These are phyloP conservation scores for Chloroclystis v-ata DNA, from an alignment of 2,888 invertebrate species.

Conservation along the genomic window DNA sequence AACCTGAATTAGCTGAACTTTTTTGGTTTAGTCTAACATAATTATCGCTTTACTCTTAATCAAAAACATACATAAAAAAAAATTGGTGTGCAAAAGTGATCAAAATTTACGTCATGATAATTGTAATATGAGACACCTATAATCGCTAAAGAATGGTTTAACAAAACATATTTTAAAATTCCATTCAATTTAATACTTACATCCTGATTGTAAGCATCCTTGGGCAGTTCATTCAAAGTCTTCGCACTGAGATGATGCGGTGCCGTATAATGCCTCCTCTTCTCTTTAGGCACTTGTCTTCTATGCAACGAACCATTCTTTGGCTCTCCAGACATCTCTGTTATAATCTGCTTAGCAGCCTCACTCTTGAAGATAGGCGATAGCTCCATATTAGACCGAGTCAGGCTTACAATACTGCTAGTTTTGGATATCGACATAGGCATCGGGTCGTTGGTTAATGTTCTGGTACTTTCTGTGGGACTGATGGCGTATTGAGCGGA, in stretches of 20 bases:
- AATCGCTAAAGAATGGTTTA: too few relatives aligned
- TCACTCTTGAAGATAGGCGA: constrained; percentile 92
- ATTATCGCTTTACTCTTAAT: too few relatives aligned
- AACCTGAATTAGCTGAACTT: too few relatives aligned
- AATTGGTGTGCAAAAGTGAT: too few relatives aligned
- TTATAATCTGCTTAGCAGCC: constrained; percentile 90
- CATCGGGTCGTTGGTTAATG: constrained; percentile 67
- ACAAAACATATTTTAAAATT: too few relatives aligned
- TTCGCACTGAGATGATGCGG: constrained; percentile 83
- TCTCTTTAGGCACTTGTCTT: constrained; percentile 87
- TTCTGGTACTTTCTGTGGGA: constrained; percentile 66
- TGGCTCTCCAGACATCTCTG: constrained; percentile 84
- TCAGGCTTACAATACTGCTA: constrained; percentile 67
- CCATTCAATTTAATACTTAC: too few relatives aligned
- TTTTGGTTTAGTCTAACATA: too few relatives aligned
- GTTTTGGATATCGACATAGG: constrained; percentile 61
- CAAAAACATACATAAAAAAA: too few relatives aligned
- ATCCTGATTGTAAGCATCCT: constrained; percentile 64
- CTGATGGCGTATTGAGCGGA: constrained; percentile 70
- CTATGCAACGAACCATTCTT: constrained; percentile 79
- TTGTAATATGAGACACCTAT: too few relatives aligned
- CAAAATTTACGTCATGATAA: too few relatives aligned
- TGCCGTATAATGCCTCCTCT: constrained; percentile 92
- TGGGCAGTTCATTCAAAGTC: constrained; percentile 79
- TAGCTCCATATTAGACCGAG: constrained; percentile 75